Conservation (phyloP, 2,888 invertebrate genomes). For the Lasioglossum zephyrum region DNA sequence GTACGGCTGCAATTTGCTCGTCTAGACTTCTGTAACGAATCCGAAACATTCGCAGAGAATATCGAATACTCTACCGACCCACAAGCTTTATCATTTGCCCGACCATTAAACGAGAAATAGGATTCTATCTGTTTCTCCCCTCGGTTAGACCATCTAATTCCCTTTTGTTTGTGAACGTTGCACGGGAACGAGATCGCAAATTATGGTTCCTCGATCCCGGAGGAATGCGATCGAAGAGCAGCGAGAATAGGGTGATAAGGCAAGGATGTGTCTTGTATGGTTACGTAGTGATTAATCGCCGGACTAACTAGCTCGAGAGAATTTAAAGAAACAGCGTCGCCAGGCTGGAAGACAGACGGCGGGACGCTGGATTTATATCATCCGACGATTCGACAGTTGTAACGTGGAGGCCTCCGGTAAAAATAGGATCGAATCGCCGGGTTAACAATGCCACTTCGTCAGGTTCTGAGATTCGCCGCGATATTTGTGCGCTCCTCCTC, state of each 20-base stretch:
- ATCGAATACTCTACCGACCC: neutral
- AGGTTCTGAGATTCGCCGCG: slow-evolving; percentile 16
- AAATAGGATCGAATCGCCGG: slow-evolving; percentile 54
- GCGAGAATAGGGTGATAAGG: slow-evolving; percentile 16
- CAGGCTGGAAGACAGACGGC: neutral
- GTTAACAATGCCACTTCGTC: slow-evolving; percentile 33
- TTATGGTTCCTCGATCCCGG: neutral
- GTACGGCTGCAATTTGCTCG: neutral
- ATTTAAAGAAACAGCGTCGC: slow-evolving; percentile 32
- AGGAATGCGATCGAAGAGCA: neutral
- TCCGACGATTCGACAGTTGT: slow-evolving; percentile 67
- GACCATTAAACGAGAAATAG: neutral
- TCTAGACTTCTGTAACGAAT: neutral
- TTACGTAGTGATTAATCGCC: slow-evolving; percentile 21
- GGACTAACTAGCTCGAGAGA: neutral
- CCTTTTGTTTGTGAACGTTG: neutral
- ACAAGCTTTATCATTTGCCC: neutral
- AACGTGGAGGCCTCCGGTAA: slow-evolving; percentile 45
- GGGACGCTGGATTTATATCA: slow-evolving; percentile 60
- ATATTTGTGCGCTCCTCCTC: slow-evolving; percentile 47
- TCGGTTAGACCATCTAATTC: neutral
- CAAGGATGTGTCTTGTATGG: neutral
- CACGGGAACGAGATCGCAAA: neutral
- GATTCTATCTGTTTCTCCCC: neutral
- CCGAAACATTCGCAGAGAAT: neutral